Conservation (phyloP, 1,140 invertebrate species). For the Drosophila subobscura region DNA sequence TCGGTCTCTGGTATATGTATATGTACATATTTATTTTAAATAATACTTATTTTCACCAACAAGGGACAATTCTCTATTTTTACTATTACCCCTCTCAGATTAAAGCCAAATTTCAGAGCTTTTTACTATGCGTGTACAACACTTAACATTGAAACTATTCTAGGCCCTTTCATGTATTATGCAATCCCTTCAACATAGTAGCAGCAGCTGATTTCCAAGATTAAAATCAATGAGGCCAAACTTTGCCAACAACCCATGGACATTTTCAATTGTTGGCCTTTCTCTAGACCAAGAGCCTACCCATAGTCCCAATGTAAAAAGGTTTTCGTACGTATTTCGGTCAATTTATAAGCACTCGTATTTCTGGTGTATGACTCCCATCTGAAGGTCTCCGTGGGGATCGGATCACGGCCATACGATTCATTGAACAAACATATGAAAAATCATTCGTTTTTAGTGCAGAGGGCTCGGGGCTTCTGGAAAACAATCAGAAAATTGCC, state of each 20-base stretch:
- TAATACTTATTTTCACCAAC: too few species aligned
- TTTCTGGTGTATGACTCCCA: constrained; percentile 14
- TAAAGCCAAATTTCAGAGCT: too few species aligned
- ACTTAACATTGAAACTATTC: background rate
- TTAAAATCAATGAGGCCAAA: constrained; percentile 24
- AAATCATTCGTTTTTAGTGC: constrained; percentile 81
- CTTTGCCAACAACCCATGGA: constrained; percentile 1
- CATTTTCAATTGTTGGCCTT: constrained; percentile 7
- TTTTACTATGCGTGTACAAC: too few species aligned
- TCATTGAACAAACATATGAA: constrained; percentile 81
- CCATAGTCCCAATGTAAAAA: constrained; percentile 40
- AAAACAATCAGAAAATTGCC: constrained; percentile 81
- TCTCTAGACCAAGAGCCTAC: background rate
- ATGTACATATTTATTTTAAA: too few species aligned
- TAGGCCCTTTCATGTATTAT: too few species aligned
- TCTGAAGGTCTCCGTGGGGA: constrained; percentile 3
- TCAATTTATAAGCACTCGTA: constrained; percentile 56
- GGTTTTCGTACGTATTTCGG: constrained; percentile 24
- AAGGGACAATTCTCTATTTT: too few species aligned
- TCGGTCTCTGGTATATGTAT: too few species aligned
- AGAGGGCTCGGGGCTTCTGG: constrained; percentile 46
- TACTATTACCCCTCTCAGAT: too few species aligned
- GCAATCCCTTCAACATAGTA: background rate
- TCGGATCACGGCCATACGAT: constrained; percentile 36
- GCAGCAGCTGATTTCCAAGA: constrained; percentile 14